These are phyloP conservation scores for Enoplosus armatus DNA, from an alignment of 2,797 vertebrate genomes.

Conservation along the genomic window DNA sequence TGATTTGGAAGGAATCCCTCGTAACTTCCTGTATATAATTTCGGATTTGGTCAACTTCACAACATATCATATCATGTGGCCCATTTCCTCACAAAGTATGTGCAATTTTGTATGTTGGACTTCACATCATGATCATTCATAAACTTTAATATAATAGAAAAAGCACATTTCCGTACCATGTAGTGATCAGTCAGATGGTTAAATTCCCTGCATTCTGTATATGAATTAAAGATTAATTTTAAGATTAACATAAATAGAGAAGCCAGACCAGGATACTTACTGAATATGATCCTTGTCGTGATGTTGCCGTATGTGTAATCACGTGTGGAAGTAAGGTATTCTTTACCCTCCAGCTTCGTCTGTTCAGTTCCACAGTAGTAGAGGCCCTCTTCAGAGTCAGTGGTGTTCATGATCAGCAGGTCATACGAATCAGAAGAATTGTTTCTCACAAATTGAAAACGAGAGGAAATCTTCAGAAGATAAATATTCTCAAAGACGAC, in stretches of 20 bases:
- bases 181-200: background rate
- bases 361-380: conserved; percentile 60
- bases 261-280: conserved; percentile 31
- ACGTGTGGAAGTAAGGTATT: rapidly evolving
- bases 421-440: background rate
- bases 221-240: too few species aligned
- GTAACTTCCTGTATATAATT: too few species aligned
- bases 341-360: background rate
- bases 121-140: too few species aligned
- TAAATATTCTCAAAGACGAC: too few species aligned
- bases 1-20: too few species aligned
- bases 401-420: conserved; percentile 51
- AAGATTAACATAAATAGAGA: background rate
- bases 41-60: too few species aligned
- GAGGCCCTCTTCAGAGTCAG: conserved; percentile 47
- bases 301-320: conserved; percentile 16
- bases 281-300: conserved; percentile 24
- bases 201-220: background rate
- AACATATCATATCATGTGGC: too few species aligned
- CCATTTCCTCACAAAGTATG: too few species aligned
- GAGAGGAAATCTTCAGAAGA: conserved; percentile 2
- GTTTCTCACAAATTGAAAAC: conserved; percentile 19
- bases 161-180: background rate
- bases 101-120: too few species aligned
- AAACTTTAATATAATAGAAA: too few species aligned